Evolutionary conservation across 2,888 invertebrate genomes (phyloP), one percentile per base, ranked within the genome.

Genomic region (Ennomos quercinarius): DNA sequence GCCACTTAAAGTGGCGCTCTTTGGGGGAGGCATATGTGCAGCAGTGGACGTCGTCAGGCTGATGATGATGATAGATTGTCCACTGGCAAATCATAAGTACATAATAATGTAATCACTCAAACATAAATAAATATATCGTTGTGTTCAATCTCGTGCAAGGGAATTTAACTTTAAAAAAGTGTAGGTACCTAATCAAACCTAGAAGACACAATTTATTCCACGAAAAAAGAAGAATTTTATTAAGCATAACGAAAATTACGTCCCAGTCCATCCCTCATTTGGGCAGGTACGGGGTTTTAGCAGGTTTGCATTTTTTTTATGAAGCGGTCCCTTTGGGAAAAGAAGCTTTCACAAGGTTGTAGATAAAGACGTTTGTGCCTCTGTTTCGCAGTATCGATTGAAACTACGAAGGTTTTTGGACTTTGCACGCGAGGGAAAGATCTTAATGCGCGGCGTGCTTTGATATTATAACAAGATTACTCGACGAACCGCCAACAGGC

Each of bases 381-480:
- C 75, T 79, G 77, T 80, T 83, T 81, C 75, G 70, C 74, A 68
- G 73, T 89, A 89, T 89, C 83, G 89, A 89, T 87, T 87, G 80
- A 79, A 80, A 75, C 77, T 74, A 78, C 72, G 78, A 81, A 83
- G 83, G 83, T 83, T 85, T 84, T 82, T 71, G 76, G 82, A 86
- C 85, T 84, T 82, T 77, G 83, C 86, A 89, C 87, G 89, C 87
- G 78, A 87, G 80, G 83, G 79, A 83, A 81, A 81, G 80, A 85
- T 78, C 79, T 81, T 84, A 84, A 81, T 80, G 80, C 81, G 80
- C 78, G 79, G 78, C 78, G 76, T 74, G 81, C 80, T 84, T 83
- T 82, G 83, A 85, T 84, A 82, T 83, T 85, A 80, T 83, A 83
- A 85, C 79, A 74, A 83, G 83, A 87, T 86, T 85, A 84, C 77